phyloP scores from a whole-genome alignment of 1,140 invertebrate species.

The Colletes latitarsis region DNA sequence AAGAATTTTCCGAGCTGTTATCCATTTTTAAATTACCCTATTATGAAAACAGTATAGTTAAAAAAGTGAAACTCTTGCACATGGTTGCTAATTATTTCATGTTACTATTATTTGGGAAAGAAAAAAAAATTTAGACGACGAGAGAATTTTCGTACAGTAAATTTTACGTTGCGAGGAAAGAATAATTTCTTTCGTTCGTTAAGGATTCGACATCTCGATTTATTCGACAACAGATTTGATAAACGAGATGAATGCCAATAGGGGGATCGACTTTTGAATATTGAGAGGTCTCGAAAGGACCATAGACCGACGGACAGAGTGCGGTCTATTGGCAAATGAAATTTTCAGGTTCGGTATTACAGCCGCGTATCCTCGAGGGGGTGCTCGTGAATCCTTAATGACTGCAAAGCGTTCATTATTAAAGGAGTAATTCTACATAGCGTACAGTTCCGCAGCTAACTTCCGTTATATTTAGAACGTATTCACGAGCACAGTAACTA shows the following conservation, averaged over 20 bases:
- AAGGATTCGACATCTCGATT: neutral
- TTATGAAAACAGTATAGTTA: too few relatives aligned
- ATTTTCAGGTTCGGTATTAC: conserved; percentile 29
- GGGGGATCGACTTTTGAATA: conserved; percentile 28
- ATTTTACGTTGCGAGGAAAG: too few relatives aligned
- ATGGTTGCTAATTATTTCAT: too few relatives aligned
- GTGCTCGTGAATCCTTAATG: conserved; percentile 38
- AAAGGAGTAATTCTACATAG: conserved; percentile 41
- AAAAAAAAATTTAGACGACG: too few relatives aligned
- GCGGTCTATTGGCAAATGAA: conserved; percentile 36
- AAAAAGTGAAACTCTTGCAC: too few relatives aligned
- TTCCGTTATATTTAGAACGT: conserved; percentile 25
- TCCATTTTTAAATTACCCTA: too few relatives aligned
- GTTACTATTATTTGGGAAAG: too few relatives aligned
- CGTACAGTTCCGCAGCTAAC: neutral
- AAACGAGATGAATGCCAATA: neutral
- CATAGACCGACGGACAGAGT: neutral
- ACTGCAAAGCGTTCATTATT: conserved; percentile 37
- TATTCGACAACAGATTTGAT: neutral
- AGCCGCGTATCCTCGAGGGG: neutral
- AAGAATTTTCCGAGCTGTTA: too few relatives aligned
- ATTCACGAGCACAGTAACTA: neutral
- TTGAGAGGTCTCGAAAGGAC: conserved; percentile 23
- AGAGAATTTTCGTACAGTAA: too few relatives aligned
- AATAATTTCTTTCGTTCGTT: neutral